Percentiles rank a stretch among this genome's conserved stretches.
phyloP scores from a whole-genome alignment of 2,113 vertebrate genomes.

The Paraplagusia blochii region DNA sequence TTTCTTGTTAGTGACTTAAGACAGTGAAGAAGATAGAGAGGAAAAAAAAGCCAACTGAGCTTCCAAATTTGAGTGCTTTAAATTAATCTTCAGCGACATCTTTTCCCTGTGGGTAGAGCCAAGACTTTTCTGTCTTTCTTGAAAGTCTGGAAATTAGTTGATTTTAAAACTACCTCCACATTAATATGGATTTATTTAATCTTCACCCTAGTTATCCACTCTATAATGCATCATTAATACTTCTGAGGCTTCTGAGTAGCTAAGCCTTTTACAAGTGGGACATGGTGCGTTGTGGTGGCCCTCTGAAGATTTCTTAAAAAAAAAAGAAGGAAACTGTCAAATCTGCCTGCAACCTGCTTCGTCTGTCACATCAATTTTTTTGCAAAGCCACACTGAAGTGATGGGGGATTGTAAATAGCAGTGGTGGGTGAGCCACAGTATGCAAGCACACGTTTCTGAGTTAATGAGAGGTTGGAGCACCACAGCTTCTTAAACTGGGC shows the following conservation, averaged over 20 bases:
- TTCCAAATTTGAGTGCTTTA: constrained; percentile 60
- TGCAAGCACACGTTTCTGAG: constrained; percentile 48
- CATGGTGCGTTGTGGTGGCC: constrained; percentile 34
- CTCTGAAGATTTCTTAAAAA: constrained; percentile 41
- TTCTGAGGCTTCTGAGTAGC: constrained; percentile 50
- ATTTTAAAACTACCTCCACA: constrained; percentile 24
- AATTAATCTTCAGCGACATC: constrained; percentile 59
- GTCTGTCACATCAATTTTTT: constrained; percentile 57
- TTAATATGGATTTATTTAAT: constrained; percentile 24
- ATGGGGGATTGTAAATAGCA: constrained; percentile 62
- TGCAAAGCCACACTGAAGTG: constrained; percentile 48
- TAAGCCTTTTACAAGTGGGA: constrained; percentile 56
- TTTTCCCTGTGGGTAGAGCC: constrained; percentile 60
- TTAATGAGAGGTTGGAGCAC: constrained; percentile 60
- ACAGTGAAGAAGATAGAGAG: constrained; percentile 30
- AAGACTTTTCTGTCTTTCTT: constrained; percentile 9
- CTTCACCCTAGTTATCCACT: constrained; percentile 59
- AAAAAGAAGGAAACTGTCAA: constrained; percentile 54
- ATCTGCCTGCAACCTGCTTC: constrained; percentile 63
- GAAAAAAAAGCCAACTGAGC: constrained; percentile 34
- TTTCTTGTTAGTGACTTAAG: constrained; percentile 26
- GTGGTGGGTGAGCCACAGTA: constrained; percentile 57
- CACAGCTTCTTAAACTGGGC: constrained; percentile 54
- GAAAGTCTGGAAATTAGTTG: constrained; percentile 43
- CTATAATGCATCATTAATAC: constrained; percentile 64